Evolutionary conservation across 2,888 invertebrate genomes (phyloP).

Genomic region (Orthosia gothica): DNA sequence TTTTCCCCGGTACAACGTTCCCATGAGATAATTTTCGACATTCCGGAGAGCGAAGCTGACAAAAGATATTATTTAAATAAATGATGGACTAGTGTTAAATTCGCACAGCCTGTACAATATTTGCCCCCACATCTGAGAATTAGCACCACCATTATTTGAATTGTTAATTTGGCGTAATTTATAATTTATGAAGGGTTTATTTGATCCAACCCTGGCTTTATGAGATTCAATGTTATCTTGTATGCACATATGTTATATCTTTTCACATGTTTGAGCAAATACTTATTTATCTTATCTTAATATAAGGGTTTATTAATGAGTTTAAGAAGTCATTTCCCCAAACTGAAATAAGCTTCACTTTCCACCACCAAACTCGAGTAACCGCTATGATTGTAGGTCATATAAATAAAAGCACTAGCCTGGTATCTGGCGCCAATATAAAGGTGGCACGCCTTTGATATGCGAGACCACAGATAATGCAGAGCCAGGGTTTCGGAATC

Average conservation of each 20-base stretch:
- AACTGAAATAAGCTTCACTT: no score
- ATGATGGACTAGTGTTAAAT: not conserved
- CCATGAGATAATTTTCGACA: no score
- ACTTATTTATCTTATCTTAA: no score
- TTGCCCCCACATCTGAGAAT: conserved; percentile 18
- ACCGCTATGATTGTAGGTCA: conserved; percentile 19
- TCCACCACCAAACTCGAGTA: not conserved
- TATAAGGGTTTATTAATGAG: no score
- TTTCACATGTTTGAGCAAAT: no score
- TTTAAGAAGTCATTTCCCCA: no score
- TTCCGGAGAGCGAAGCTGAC: no score
- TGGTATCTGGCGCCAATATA: conserved; percentile 22
- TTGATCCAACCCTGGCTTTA: conserved; percentile 24
- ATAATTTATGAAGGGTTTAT: conserved; percentile 50
- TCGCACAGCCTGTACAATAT: conserved; percentile 31
- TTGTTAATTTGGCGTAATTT: conserved; percentile 56
- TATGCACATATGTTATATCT: no score
- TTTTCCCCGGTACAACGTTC: no score
- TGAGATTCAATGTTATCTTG: not conserved
- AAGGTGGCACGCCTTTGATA: conserved; percentile 53
- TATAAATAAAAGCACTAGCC: conserved; percentile 27
- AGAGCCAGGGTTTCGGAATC: no score
- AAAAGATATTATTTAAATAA: no score
- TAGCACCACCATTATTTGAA: conserved; percentile 45
- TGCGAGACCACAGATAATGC: conserved; percentile 48